These are phyloP conservation scores for Bubalus kerabau DNA, from an alignment of 2,113 vertebrate genomes.

Conservation along the genomic window DNA sequence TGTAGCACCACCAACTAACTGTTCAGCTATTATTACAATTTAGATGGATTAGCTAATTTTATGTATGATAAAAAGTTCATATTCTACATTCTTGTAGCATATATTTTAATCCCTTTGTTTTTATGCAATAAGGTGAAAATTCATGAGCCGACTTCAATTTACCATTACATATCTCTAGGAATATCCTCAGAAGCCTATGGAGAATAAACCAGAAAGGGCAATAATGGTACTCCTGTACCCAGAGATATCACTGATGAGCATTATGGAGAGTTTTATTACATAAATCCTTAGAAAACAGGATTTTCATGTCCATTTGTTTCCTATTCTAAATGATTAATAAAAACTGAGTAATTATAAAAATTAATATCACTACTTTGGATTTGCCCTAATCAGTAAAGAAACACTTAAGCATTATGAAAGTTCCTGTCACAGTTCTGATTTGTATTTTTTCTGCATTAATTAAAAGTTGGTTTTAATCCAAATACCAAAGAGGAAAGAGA, in stretches of 20 bases:
- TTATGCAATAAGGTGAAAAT: neutral
- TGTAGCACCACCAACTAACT: neutral
- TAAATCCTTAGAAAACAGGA: neutral
- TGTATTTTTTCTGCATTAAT: conserved; percentile 47
- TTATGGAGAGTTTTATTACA: neutral
- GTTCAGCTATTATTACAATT: neutral
- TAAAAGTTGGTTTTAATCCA: conserved; percentile 59
- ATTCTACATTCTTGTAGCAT: neutral
- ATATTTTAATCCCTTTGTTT: neutral
- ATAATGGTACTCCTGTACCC: neutral
- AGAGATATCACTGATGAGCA: neutral
- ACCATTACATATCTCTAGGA: neutral
- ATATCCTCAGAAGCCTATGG: neutral
- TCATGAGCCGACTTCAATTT: neutral
- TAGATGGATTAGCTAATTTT: neutral
- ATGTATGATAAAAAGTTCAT: neutral
- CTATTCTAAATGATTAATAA: neutral
- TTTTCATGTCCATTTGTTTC: neutral
- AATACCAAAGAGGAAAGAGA: conserved; percentile 51
- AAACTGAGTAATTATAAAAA: conserved; percentile 54
- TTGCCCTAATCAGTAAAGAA: conserved; percentile 52
- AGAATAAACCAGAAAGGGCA: neutral
- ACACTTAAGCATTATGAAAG: conserved; percentile 48
- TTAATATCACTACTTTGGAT: conserved; percentile 37
- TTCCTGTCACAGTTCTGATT: conserved; percentile 39